These are phyloP conservation scores for Augochlorella aurata DNA, from an alignment of 2,888 invertebrate genomes.

Conservation along the genomic window DNA sequence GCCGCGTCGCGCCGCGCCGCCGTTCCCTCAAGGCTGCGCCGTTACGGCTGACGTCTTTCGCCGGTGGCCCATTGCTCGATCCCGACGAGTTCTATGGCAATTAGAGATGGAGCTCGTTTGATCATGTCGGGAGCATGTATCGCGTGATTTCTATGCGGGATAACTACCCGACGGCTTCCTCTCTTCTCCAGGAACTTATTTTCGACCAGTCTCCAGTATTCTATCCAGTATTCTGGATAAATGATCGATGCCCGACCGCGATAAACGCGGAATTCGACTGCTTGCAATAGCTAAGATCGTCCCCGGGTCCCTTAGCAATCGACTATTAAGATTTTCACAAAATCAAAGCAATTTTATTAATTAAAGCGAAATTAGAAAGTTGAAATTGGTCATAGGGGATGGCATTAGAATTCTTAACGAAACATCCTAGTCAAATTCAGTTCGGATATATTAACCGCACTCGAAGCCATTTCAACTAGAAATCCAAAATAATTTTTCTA, in stretches of 20 bases:
- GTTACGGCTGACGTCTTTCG: slow-evolving; percentile 56
- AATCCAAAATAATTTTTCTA: no score
- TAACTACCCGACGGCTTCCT: background rate
- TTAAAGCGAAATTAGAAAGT: no score
- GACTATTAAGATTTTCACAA: no score
- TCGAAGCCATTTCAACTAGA: no score
- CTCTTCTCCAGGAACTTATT: slow-evolving; percentile 10
- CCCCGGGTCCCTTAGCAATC: no score
- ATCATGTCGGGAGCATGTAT: slow-evolving; percentile 23
- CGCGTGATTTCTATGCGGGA: slow-evolving; percentile 16
- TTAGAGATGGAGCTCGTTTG: slow-evolving; percentile 38
- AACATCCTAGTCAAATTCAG: no score
- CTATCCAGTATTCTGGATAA: background rate
- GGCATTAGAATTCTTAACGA: no score
- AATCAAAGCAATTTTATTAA: no score
- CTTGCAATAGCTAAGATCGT: slow-evolving; percentile 9
- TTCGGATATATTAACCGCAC: no score
- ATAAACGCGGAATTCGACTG: slow-evolving; percentile 20
- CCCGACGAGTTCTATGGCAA: slow-evolving; percentile 36
- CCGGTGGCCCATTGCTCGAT: slow-evolving; percentile 44
- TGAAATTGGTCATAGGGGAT: no score
- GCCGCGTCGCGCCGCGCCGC: slow-evolving; percentile 17
- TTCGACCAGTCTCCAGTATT: background rate
- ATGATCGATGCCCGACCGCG: slow-evolving; percentile 15
- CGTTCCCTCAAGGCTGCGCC: slow-evolving; percentile 56